Base-by-base conservation (phyloP, 2,113 vertebrate species). In the Oceanites oceanicus region DNA sequence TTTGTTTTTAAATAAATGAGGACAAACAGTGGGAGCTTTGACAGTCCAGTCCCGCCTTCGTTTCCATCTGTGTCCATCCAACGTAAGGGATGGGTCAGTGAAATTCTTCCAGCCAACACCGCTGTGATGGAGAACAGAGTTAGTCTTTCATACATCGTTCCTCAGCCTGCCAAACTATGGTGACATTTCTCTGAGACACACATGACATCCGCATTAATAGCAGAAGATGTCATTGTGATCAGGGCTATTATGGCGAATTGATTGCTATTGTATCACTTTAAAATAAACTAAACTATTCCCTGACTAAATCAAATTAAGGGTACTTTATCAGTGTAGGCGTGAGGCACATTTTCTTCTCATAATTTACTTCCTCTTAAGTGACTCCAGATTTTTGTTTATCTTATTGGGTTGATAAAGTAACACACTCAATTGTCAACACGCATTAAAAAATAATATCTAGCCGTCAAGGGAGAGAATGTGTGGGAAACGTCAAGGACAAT, bases 321-420 rank as follows among this genome's bases (percentile, higher is more conserved):
- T 75, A 58, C 44, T 95, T 73, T 68, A 82, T 90, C 71, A 56
- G 45, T 21, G 32, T 70, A 79, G 72, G 72, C 7, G 3, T 68
- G 36, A 97, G 71, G 72, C 85, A 74, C 30, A 44, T 63, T 92
- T 97, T 93, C 83, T 80, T 91, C 80, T 75, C 11, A 11, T 67
- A 89, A 93, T 76, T 93, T 94, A 88, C 40, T 95, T 90, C 70
- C 82, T 87, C 22, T 22, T 73, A 91, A 90, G n/a, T 90, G 90
- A 95, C 90, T 97, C 94, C 95, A 97, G 79, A 78, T 80, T 97
- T 97, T 97, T 97, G 87, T 96, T 97, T 97, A 73, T 90, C 84
- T 93, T 95, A 90, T 23, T 92, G 92, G 87, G 85, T 91, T 94
- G 94, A 97, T 98, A 97, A 97, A 97, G 78, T 90, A 96, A 50